Conservation (phyloP, 2,113 vertebrate genomes). For the Entomyzon cyanotis region DNA sequence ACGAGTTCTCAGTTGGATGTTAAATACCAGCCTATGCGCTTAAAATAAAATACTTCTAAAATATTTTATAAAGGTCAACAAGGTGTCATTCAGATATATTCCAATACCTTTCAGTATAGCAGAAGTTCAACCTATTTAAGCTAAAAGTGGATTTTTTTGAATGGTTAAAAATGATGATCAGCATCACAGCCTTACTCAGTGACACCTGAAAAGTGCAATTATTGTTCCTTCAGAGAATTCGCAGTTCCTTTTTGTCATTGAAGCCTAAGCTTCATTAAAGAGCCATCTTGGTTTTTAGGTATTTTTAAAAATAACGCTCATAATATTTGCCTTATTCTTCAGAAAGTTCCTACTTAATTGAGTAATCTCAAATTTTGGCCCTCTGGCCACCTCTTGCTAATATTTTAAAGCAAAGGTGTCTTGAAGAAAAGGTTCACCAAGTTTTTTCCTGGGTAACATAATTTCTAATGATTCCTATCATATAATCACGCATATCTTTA, state of each 20-base stretch:
- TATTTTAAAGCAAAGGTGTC: not conserved
- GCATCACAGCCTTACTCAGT: not conserved
- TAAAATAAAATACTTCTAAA: not conserved
- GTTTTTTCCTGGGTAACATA: constrained; percentile 1
- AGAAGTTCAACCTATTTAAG: not conserved
- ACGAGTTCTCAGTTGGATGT: not conserved
- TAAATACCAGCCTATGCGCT: not conserved
- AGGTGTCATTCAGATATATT: not conserved
- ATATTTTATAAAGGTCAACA: not conserved
- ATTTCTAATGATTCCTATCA: constrained; percentile 8
- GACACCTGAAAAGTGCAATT: not conserved
- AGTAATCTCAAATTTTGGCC: not conserved
- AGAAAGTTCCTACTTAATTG: not conserved
- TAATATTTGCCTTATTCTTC: not conserved
- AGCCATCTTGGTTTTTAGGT: not conserved
- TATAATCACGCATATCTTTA: not conserved
- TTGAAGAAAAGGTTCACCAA: not conserved
- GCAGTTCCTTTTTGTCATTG: not conserved
- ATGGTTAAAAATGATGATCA: not conserved
- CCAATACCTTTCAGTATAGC: not conserved
- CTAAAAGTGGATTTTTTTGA: not conserved
- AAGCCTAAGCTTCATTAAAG: not conserved
- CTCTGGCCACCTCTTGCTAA: not conserved
- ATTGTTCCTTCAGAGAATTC: not conserved
- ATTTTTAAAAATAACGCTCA: not conserved